phyloP scores from a whole-genome alignment of 2,113 vertebrate species.

The Nothocercus nigrocapillus region DNA sequence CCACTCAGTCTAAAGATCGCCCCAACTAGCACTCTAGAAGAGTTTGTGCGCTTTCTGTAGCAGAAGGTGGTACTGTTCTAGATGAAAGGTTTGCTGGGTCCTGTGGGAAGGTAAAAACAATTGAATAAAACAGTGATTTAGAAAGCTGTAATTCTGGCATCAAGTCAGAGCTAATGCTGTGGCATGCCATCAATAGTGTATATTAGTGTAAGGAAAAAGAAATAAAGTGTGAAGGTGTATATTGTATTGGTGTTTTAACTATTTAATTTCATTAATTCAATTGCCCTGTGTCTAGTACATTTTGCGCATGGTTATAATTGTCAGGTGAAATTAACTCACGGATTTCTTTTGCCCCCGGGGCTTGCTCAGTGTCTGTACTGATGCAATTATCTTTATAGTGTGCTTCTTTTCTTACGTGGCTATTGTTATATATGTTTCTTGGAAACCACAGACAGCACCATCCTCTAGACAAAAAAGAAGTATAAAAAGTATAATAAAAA shows the following conservation, averaged over 20 bases:
- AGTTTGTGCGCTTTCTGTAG: background rate
- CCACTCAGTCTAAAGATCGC: background rate
- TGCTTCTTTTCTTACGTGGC: background rate
- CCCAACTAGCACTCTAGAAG: background rate
- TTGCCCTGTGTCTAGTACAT: background rate
- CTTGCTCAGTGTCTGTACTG: background rate
- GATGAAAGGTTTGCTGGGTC: background rate
- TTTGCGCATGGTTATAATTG: background rate
- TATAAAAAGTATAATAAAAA: background rate
- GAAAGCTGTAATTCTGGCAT: background rate
- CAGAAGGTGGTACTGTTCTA: background rate
- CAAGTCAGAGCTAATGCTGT: rapidly evolving
- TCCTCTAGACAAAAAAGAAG: background rate
- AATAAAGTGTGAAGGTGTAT: background rate
- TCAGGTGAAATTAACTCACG: constrained; percentile 7
- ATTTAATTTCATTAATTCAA: background rate
- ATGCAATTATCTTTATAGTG: background rate
- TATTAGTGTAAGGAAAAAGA: background rate
- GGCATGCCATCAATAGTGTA: background rate
- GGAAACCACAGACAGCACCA: background rate
- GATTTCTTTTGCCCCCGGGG: background rate
- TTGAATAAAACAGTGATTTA: background rate
- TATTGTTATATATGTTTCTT: background rate
- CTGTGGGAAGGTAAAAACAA: background rate
- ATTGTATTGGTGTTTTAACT: background rate